Base-by-base conservation (phyloP, 92 coral and sea anemone species). In the Paramuricea clavata region DNA sequence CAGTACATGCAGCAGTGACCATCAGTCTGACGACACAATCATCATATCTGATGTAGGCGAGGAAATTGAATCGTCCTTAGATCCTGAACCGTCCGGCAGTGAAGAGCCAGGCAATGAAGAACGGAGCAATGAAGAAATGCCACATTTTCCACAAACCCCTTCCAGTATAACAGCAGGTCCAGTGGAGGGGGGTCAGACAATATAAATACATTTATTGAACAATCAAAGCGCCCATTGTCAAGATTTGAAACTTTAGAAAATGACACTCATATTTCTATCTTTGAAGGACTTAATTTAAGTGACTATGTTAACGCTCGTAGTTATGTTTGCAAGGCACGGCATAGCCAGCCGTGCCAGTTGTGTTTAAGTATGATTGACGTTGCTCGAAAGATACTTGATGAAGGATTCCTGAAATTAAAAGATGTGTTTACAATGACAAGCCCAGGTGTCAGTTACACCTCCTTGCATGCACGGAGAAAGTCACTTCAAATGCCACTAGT, bases 401-500 rank as follows among this genome's bases (percentile, higher is more conserved):
- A 42, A 39, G 87, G 87, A 12, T 83, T 10, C 43, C 44, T 83
- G 78, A 83, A 68, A 49, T 43, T 83, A 44, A 83, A 83, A 68
- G 87, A 44, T 83, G 69, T 69, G 2, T 62, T 70, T 47, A 42
- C 74, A 39, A 25, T 82, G 65, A 39, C 61, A 41, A 36, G 75
- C 57, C 86, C 75, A 43, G 60, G 50, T 10, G 43, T 65, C 25
- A 65, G 33, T 49, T 83, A 83, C 79, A 83, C 33, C 39, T 49
- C 76, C 27, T 32, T 28, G 42, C 57, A 69, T 83, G 87, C 87
- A 74, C 69, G 87, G 6, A 82, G 78, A 75, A 83, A 83, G 83
- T 78, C 61, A 22, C 80, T 88, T 35, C 92, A 68, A 76, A 70
- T 81, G 82, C 87, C 91, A 47, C 69, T 82, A 19, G 85, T 82